Conservation (phyloP, 1,140 invertebrate species). For the Phortica variegata region DNA sequence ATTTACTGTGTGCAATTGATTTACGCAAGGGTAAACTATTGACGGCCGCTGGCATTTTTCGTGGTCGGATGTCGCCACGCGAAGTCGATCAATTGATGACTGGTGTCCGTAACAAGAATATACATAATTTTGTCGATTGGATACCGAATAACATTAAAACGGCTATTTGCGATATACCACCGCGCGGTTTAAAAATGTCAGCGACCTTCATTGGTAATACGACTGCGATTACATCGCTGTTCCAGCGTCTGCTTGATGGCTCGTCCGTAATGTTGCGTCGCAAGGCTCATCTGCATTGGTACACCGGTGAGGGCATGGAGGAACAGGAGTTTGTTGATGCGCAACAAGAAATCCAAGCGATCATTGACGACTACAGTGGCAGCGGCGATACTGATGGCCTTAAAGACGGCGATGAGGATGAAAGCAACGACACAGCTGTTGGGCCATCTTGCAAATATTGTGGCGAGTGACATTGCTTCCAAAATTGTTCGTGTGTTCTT, state of each 20-base stretch:
- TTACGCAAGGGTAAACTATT: constrained; percentile 65
- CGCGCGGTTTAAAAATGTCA: constrained; percentile 69
- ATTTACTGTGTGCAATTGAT: constrained; percentile 78
- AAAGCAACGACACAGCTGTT: too few relatives aligned
- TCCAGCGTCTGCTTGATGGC: constrained; percentile 74
- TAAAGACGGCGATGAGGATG: constrained; percentile 2
- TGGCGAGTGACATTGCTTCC: too few relatives aligned
- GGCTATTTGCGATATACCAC: constrained; percentile 73
- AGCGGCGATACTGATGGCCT: constrained; percentile 17
- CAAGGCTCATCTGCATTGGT: constrained; percentile 80
- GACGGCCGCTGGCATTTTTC: constrained; percentile 73
- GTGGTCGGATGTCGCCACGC: constrained; percentile 65
- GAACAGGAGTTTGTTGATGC: constrained; percentile 78
- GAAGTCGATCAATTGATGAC: constrained; percentile 69
- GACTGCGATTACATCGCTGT: constrained; percentile 76
- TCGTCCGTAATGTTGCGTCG: constrained; percentile 77
- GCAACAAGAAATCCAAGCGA: constrained; percentile 55
- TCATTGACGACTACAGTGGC: constrained; percentile 42
- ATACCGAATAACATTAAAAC: constrained; percentile 75
- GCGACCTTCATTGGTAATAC: constrained; percentile 70
- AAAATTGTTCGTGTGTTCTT: too few relatives aligned
- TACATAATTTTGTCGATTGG: constrained; percentile 78
- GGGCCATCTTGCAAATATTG: too few relatives aligned
- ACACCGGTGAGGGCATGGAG: constrained; percentile 80
- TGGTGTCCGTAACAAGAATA: constrained; percentile 73